Evolutionary conservation across 2,888 invertebrate species (phyloP).

Genomic region (Hirudinaria manillensis): DNA sequence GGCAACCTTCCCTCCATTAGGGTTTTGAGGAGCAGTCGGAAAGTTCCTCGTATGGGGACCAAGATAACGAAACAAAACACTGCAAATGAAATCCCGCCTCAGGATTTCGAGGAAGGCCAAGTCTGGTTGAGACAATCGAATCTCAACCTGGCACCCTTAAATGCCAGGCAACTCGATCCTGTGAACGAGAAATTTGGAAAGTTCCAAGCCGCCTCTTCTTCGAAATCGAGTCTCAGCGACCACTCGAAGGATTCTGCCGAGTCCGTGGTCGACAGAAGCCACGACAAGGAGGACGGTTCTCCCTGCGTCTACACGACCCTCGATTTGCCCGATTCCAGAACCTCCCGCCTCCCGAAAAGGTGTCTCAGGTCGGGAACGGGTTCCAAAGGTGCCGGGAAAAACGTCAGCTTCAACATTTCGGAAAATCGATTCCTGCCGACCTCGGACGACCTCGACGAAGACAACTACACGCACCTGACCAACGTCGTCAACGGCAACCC

Average conservation of each 20-base stretch:
- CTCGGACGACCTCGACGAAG: not conserved
- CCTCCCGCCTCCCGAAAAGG: not conserved
- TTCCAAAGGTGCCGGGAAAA: not conserved
- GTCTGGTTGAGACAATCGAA: constrained; percentile 30
- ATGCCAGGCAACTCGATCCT: not conserved
- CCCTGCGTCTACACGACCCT: not conserved
- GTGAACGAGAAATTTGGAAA: not conserved
- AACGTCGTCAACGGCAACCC: constrained; percentile 13
- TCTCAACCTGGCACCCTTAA: not conserved
- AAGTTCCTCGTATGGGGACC: constrained; percentile 28
- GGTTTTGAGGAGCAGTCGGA: not conserved
- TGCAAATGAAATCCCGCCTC: constrained; percentile 67
- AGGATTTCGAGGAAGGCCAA: constrained; percentile 34
- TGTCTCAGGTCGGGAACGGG: not conserved
- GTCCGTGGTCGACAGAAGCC: not conserved
- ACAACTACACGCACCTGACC: constrained; percentile 14
- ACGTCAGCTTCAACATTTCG: constrained; percentile 14
- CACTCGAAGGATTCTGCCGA: constrained; percentile 5
- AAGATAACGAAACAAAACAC: constrained; percentile 58
- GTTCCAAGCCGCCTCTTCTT: not conserved
- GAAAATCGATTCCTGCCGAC: not conserved
- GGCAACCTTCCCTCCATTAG: constrained; percentile 2
- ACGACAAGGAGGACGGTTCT: not conserved
- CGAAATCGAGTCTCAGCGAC: constrained; percentile 16
- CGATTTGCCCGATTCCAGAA: not conserved